phyloP scores from a whole-genome alignment of 2,888 invertebrate species.

The Heteromurus nitidus region DNA sequence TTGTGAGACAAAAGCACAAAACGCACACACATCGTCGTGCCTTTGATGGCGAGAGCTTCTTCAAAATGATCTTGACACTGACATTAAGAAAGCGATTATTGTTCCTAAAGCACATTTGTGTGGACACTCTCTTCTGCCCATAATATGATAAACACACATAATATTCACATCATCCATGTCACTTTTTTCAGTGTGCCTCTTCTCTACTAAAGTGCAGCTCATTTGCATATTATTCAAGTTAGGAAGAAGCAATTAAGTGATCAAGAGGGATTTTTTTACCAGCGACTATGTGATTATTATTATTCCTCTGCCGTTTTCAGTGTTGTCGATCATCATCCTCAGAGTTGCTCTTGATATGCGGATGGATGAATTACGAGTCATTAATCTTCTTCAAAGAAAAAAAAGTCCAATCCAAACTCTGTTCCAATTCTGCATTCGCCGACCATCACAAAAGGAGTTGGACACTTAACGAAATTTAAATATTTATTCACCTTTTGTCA shows the following conservation, averaged over 20 bases:
- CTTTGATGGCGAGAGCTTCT: neutral
- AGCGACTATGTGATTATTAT: neutral
- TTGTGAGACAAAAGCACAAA: no score
- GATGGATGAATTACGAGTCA: no score
- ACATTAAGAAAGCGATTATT: constrained; percentile 15
- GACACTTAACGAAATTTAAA: no score
- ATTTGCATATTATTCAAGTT: constrained; percentile 17
- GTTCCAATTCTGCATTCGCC: constrained; percentile 19
- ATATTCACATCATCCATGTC: neutral
- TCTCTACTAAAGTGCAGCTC: neutral
- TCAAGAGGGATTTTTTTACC: constrained; percentile 23
- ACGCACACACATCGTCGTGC: neutral
- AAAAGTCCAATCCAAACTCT: no score
- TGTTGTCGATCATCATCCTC: constrained; percentile 8
- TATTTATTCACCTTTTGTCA: no score
- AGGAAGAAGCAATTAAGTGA: constrained; percentile 29
- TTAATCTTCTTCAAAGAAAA: constrained; percentile 6
- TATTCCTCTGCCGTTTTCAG: constrained; percentile 4
- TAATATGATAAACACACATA: neutral
- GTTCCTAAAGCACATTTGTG: neutral
- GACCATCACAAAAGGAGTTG: neutral
- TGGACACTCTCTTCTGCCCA: neutral
- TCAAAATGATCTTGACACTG: constrained; percentile 31
- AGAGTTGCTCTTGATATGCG: no score
- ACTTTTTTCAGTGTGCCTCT: no score